phyloP scores from a whole-genome alignment of 2,113 vertebrate genomes.

The Sturnus vulgaris region DNA sequence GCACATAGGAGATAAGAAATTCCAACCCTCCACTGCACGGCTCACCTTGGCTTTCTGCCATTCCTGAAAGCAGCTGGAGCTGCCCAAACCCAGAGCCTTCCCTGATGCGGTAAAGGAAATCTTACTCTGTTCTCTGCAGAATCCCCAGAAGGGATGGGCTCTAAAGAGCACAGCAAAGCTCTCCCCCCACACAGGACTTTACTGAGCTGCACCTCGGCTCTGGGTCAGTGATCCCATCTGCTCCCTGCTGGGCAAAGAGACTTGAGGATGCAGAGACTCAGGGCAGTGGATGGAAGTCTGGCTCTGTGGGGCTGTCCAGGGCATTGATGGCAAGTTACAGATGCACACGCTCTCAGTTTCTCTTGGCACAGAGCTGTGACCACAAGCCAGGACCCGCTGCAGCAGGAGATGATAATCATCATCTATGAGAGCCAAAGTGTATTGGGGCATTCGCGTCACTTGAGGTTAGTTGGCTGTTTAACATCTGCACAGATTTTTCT shows the following conservation, averaged over 20 bases:
- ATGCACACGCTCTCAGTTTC: neutral
- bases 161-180: neutral
- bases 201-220: neutral
- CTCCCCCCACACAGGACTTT: neutral
- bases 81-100: neutral
- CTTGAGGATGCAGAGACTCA: neutral
- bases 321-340: neutral
- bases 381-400: neutral
- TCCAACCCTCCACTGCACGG: neutral
- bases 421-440: neutral
- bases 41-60: neutral
- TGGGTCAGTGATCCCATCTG: neutral
- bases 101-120: neutral
- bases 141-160: neutral
- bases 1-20: neutral
- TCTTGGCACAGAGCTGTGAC: conserved; percentile 15
- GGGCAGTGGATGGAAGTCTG: neutral
- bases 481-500: conserved; percentile 51
- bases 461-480: conserved; percentile 42
- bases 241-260: neutral
- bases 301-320: neutral
- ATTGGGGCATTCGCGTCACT: neutral
- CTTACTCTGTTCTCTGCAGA: neutral
- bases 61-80: neutral
- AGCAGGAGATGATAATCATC: conserved; percentile 20